Evolutionary conservation across 2,888 invertebrate species (phyloP).

Genomic region (Parasteatoda lunata): DNA sequence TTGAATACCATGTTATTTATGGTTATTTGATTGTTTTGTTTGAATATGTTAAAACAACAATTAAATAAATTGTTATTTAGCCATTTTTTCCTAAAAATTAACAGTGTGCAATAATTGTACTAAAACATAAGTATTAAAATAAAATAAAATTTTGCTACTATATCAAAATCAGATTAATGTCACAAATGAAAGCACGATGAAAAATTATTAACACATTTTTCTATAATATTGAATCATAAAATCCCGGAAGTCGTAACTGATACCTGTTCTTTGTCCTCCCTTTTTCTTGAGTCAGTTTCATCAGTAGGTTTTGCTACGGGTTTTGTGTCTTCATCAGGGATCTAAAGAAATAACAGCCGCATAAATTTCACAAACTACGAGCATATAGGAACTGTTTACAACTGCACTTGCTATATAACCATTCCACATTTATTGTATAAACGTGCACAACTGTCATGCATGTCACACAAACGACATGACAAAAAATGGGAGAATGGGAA

Average conservation of each 20-base stretch:
- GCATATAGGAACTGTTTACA: not conserved
- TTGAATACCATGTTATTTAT: too few relatives aligned
- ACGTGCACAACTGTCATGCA: not conserved
- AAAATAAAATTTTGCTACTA: too few relatives aligned
- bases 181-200: too few relatives aligned
- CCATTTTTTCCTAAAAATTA: too few relatives aligned
- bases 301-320: constrained; percentile 27
- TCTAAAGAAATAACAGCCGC: constrained; percentile 16
- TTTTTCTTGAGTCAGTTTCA: constrained; percentile 46
- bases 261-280: constrained; percentile 62
- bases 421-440: not conserved
- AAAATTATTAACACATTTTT: too few relatives aligned
- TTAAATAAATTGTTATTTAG: too few relatives aligned
- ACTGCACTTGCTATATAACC: not conserved
- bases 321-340: constrained; percentile 50
- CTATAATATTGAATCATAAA: too few relatives aligned
- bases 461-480: not conserved
- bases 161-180: too few relatives aligned
- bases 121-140: too few relatives aligned
- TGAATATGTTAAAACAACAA: too few relatives aligned
- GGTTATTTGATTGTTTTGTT: too few relatives aligned
- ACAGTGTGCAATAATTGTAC: too few relatives aligned
- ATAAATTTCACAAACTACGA: not conserved
- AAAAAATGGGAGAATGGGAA: not conserved
- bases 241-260: constrained; percentile 4